phyloP scores from a whole-genome alignment of 1,140 invertebrate species.

The Caenorhabditis briggsae region DNA sequence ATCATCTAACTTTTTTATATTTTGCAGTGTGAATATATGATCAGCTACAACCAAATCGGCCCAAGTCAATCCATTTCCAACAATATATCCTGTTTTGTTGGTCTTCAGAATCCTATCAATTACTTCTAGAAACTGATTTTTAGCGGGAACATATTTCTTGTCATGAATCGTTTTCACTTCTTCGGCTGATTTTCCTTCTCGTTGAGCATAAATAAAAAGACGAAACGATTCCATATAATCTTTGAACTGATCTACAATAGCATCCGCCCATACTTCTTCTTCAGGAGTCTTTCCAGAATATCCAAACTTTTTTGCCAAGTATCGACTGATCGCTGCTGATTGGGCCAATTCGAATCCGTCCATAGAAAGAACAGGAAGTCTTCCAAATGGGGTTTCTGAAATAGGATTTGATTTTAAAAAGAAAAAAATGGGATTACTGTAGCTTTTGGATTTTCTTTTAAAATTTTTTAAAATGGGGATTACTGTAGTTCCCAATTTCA shows the following conservation, averaged over 20 bases:
- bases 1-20: neutral
- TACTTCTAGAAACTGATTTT: neutral
- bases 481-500: too few relatives aligned
- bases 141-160: neutral
- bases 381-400: slow-evolving; percentile 35
- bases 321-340: neutral
- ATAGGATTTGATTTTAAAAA: too few relatives aligned
- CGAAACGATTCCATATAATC: slow-evolving; percentile 1
- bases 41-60: slow-evolving; percentile 22
- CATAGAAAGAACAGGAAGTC: neutral
- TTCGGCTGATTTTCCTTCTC: neutral
- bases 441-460: too few relatives aligned
- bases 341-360: neutral
- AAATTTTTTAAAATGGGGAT: too few relatives aligned
- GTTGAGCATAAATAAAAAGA: neutral
- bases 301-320: slow-evolving; percentile 12
- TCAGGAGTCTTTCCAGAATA: neutral
- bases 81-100: slow-evolving; percentile 10
- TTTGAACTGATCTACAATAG: slow-evolving; percentile 10
- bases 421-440: too few relatives aligned
- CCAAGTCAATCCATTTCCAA: slow-evolving; percentile 5
- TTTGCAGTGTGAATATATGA: neutral
- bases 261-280: neutral
- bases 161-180: slow-evolving; percentile 2
- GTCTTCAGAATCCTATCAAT: neutral